phyloP scores from a whole-genome alignment of 2,113 vertebrate genomes.

The Cephalopterus ornatus region DNA sequence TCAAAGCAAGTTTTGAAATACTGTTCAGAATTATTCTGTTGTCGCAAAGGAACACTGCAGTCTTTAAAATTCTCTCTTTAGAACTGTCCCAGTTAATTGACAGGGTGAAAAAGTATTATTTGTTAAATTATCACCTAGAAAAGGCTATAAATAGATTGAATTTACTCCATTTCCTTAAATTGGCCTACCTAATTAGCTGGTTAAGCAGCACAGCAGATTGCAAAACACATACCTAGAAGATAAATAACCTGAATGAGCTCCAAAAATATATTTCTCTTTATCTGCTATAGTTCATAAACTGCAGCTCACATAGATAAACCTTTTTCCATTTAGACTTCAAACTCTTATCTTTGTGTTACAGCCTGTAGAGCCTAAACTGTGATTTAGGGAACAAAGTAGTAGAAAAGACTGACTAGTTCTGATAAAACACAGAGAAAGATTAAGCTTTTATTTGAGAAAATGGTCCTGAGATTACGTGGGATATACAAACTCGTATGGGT shows the following conservation, averaged over 20 bases:
- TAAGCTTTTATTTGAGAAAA: background rate
- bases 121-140: background rate
- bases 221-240: background rate
- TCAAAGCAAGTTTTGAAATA: background rate
- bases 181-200: background rate
- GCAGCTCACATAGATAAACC: background rate
- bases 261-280: background rate
- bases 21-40: background rate
- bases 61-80: background rate
- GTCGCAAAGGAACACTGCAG: background rate
- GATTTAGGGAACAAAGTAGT: background rate
- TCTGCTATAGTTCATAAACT: background rate
- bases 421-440: background rate
- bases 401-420: background rate
- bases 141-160: background rate
- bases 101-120: background rate
- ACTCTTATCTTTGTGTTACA: background rate
- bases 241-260: background rate
- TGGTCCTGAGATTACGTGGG: background rate
- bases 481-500: background rate
- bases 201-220: background rate
- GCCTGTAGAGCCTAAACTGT: background rate
- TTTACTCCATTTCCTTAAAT: background rate
- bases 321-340: background rate
- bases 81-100: background rate